phyloP scores from a whole-genome alignment of 2,113 vertebrate species.

The Psilopsiagon aymara region DNA sequence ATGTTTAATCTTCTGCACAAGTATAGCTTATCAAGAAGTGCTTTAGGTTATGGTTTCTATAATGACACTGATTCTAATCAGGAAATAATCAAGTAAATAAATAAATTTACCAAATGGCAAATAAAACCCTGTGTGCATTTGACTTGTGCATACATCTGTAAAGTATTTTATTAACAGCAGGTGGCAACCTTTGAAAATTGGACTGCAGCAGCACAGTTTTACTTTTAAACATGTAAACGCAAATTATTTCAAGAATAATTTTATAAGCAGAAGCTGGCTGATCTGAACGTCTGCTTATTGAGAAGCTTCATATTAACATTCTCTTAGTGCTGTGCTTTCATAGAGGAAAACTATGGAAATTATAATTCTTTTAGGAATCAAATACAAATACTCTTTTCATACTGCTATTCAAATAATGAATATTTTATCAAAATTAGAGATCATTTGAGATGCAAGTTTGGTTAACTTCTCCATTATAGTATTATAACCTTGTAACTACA shows the following conservation, averaged over 20 bases:
- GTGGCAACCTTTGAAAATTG: conserved; percentile 81
- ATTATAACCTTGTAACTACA: not conserved
- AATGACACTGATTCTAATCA: not conserved
- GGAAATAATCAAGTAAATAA: conserved; percentile 33
- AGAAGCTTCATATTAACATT: not conserved
- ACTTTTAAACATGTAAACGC: not conserved
- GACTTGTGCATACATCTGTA: conserved; percentile 67
- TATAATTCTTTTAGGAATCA: not conserved
- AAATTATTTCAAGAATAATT: conserved; percentile 20
- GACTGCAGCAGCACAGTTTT: conserved; percentile 22
- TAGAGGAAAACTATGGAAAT: not conserved
- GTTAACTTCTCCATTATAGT: not conserved
- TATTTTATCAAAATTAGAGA: not conserved
- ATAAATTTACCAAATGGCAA: not conserved
- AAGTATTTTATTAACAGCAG: conserved; percentile 82
- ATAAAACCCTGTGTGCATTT: not conserved
- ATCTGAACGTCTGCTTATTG: not conserved
- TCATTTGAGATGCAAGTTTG: not conserved
- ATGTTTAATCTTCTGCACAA: not conserved
- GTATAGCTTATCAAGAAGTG: not conserved
- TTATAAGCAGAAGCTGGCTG: not conserved
- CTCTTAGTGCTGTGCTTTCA: not conserved
- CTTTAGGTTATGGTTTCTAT: not conserved
- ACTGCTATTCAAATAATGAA: not conserved
- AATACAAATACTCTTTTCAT: not conserved